A percentile compares a stretch with the other conserved stretches of the same genome.
Evolutionary conservation across 2,888 invertebrate genomes (phyloP).

Genomic region (Emmelina monodactyla): DNA sequence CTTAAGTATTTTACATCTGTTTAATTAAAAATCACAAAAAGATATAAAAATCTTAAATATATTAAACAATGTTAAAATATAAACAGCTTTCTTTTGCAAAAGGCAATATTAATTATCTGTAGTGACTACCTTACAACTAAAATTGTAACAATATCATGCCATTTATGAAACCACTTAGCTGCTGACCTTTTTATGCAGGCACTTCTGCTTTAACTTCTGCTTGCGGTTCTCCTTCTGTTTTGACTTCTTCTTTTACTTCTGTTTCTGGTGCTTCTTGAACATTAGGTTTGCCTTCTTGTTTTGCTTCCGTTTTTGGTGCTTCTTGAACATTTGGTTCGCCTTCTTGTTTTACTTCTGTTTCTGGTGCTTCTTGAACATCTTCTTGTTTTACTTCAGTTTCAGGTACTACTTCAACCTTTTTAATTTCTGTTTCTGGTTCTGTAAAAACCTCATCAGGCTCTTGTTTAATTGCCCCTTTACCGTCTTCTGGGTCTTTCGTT

Average conservation of each 20-base stretch:
- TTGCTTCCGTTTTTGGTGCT: not conserved
- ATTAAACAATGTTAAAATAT: no score
- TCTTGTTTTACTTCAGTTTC: not conserved
- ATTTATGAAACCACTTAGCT: not conserved
- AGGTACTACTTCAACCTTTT: not conserved
- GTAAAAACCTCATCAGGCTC: not conserved
- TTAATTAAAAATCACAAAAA: no score
- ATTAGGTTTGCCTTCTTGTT: not conserved
- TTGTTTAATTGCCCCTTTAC: no score
- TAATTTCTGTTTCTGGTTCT: not conserved
- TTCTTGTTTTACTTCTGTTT: not conserved
- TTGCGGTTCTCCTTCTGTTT: slow-evolving; percentile 4
- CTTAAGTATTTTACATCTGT: no score
- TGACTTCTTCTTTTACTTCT: not conserved
- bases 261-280: not conserved
- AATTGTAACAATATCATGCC: not conserved
- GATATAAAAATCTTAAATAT: no score
- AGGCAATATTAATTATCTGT: no score
- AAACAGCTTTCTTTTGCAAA: no score
- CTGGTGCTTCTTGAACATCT: not conserved
- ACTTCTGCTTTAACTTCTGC: slow-evolving; percentile 5
- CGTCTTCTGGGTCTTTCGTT: no score
- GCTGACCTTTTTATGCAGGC: not conserved
- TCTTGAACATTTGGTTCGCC: not conserved
- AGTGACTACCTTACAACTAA: no score